phyloP scores from a whole-genome alignment of 2,888 invertebrate species.

The Siphlonurus alternatus region DNA sequence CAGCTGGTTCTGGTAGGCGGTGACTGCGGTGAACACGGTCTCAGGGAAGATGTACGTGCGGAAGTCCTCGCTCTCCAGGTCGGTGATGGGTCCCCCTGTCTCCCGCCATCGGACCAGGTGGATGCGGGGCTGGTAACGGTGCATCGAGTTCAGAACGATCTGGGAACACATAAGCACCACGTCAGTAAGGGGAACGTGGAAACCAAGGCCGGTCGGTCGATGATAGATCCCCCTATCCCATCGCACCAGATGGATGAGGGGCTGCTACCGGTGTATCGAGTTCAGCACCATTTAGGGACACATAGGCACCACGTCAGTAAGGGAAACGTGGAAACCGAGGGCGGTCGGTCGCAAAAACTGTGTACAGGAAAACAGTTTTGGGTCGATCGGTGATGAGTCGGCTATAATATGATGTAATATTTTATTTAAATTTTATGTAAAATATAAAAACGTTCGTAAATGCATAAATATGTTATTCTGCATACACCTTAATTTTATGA shows the following conservation, averaged over 20 bases:
- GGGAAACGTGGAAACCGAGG: too few species aligned
- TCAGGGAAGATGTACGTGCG: conserved; percentile 95
- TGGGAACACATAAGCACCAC: conserved; percentile 27
- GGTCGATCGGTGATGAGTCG: too few species aligned
- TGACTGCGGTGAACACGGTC: conserved; percentile 97
- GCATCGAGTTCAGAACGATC: conserved; percentile 99
- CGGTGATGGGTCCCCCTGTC: conserved; percentile 55
- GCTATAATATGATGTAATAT: too few species aligned
- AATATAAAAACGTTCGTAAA: too few species aligned
- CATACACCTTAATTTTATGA: too few species aligned
- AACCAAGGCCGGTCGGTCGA: too few species aligned
- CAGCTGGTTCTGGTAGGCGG: conserved; percentile 98
- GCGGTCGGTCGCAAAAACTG: too few species aligned
- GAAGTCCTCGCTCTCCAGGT: conserved; percentile 84
- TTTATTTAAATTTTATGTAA: too few species aligned
- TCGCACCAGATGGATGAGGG: conserved; percentile 88
- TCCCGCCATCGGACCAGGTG: conserved; percentile 83
- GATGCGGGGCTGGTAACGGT: conserved; percentile 96
- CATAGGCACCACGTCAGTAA: neutral
- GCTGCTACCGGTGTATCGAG: conserved; percentile 99
- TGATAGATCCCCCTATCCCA: conserved; percentile 55
- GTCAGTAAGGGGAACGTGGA: too few species aligned
- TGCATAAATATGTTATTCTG: too few species aligned
- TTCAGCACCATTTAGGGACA: conserved; percentile 80
- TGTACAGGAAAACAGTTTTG: too few species aligned